Conservation (phyloP, 2,888 invertebrate species). For the Diplolepis rosae region DNA sequence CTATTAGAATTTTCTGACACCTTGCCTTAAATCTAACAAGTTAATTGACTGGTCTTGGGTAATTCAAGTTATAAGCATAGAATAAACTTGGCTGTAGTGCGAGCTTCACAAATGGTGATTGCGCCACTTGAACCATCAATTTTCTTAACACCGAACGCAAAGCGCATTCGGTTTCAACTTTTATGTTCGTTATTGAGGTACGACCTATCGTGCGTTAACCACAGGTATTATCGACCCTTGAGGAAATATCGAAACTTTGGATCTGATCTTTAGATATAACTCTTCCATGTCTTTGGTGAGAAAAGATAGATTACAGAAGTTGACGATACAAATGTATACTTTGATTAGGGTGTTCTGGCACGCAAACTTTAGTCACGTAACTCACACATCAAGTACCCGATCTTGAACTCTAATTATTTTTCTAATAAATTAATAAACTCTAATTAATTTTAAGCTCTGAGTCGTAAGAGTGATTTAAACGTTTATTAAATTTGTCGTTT, state of each 20-base stretch:
- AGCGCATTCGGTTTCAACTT: neutral
- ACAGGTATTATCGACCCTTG: constrained; percentile 9
- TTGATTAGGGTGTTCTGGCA: neutral
- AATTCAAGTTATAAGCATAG: neutral
- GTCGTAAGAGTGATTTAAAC: neutral
- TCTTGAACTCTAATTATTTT: constrained; percentile 7
- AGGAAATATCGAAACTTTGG: neutral
- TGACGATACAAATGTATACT: constrained; percentile 5
- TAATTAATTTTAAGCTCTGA: neutral
- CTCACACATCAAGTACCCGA: neutral
- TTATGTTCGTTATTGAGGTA: neutral
- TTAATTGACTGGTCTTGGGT: constrained; percentile 2
- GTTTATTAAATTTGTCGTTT: neutral
- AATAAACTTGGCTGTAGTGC: neutral
- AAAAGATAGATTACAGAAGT: neutral
- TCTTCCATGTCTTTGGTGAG: neutral
- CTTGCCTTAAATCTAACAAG: neutral
- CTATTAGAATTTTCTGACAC: neutral
- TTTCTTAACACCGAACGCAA: constrained; percentile 6
- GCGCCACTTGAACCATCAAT: neutral
- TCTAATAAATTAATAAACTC: neutral
- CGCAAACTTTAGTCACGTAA: neutral
- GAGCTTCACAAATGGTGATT: constrained; percentile 4
- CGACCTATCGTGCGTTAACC: constrained; percentile 3
- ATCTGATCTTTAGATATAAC: constrained; percentile 17